A percentile compares a stretch with the other conserved stretches of the same genome.
phyloP scores from a whole-genome alignment of 2,797 vertebrate species.

The Acanthis flammea region DNA sequence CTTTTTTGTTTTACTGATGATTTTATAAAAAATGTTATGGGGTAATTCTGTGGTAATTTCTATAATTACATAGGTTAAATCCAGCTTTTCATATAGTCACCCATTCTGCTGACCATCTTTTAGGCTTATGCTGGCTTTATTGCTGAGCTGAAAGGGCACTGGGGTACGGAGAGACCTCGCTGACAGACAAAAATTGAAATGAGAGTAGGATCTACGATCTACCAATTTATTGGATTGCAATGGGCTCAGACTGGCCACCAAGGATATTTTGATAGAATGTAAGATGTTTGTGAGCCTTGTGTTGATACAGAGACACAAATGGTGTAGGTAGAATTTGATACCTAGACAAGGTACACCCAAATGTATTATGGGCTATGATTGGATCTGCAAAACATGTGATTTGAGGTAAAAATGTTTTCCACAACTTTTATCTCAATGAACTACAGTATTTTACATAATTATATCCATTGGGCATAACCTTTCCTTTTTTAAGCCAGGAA shows the following conservation, averaged over 20 bases:
- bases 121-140: not conserved
- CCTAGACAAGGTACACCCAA: not conserved
- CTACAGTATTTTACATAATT: not conserved
- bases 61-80: not conserved
- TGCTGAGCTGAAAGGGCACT: not conserved
- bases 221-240: not conserved
- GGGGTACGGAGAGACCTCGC: accelerated
- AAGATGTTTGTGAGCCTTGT: not conserved
- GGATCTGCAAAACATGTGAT: not conserved
- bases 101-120: not conserved
- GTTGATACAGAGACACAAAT: not conserved
- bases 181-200: not conserved
- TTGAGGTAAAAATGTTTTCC: not conserved
- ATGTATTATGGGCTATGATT: not conserved
- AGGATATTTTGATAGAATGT: not conserved
- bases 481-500: not conserved
- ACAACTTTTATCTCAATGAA: not conserved
- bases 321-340: not conserved
- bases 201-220: not conserved
- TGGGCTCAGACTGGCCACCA: not conserved
- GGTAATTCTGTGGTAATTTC: not conserved
- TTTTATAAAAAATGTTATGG: not conserved
- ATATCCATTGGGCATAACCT: accelerated
- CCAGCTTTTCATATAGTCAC: not conserved
- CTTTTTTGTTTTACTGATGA: not conserved